Evolutionary conservation across 2,888 invertebrate genomes (phyloP).

Genomic region (Mimumesa dahlbomi): DNA sequence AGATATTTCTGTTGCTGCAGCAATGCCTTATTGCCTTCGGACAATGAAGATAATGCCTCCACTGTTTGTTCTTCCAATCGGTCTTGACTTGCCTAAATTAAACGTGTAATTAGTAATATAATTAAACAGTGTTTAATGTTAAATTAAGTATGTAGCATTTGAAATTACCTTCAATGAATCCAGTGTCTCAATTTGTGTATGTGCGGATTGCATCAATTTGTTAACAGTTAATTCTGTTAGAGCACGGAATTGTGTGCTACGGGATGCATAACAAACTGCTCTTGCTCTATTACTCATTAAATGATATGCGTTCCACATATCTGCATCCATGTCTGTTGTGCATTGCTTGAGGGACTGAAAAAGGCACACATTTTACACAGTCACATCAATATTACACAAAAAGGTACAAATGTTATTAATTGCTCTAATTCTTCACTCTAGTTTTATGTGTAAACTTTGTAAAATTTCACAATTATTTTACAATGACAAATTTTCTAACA

Average conservation of each 20-base stretch:
- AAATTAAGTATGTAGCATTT: background rate
- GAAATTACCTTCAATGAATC: slow-evolving; percentile 79
- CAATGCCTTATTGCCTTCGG: slow-evolving; percentile 80
- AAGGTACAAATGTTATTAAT: too few relatives aligned
- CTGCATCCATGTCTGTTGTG: slow-evolving; percentile 85
- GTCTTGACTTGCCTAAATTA: slow-evolving; percentile 79
- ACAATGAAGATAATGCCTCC: slow-evolving; percentile 79
- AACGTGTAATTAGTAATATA: background rate
- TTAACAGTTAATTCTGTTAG: slow-evolving; percentile 85
- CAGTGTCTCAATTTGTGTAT: slow-evolving; percentile 81
- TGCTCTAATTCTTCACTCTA: too few relatives aligned
- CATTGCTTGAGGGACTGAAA: slow-evolving; percentile 83
- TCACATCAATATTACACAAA: background rate
- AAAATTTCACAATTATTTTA: too few relatives aligned
- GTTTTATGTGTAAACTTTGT: too few relatives aligned
- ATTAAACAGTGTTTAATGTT: background rate
- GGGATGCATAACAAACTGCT: slow-evolving; percentile 85
- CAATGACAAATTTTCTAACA: background rate
- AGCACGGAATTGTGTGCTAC: slow-evolving; percentile 85
- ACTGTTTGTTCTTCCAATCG: slow-evolving; percentile 79
- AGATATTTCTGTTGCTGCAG: slow-evolving; percentile 82
- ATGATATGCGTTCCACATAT: slow-evolving; percentile 87
- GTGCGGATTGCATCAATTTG: slow-evolving; percentile 82
- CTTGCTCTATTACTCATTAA: slow-evolving; percentile 85
- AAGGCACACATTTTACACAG: slow-evolving; percentile 12